These are phyloP conservation scores for Enteromius treurensis DNA, from an alignment of 2,797 vertebrate species.

Conservation along the genomic window DNA sequence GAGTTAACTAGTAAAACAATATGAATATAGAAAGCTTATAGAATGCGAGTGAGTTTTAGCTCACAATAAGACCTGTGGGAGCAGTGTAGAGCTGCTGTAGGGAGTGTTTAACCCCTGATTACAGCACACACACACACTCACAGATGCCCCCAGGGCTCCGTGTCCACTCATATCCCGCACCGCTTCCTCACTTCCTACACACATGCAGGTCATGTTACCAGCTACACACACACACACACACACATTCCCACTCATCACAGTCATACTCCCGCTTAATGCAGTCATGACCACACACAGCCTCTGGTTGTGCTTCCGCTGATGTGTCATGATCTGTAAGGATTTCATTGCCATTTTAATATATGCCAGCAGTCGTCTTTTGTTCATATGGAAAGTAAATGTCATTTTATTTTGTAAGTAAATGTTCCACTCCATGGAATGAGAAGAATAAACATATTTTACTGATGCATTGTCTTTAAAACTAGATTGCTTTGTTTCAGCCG, in stretches of 20 bases:
- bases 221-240: conserved; percentile 15
- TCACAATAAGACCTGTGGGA: conserved; percentile 84
- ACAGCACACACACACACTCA: conserved; percentile 63
- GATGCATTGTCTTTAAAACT: neutral
- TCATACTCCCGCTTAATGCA: conserved; percentile 34
- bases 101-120: conserved; percentile 98
- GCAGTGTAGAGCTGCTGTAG: conserved; percentile 84
- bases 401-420: neutral
- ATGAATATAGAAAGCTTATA: neutral
- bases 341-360: neutral
- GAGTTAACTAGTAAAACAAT: neutral
- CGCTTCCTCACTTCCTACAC: conserved; percentile 90
- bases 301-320: conserved; percentile 24
- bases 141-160: conserved; percentile 65
- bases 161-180: conserved; percentile 94
- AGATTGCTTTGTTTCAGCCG: neutral
- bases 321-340: neutral
- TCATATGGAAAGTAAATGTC: neutral
- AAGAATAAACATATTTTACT: neutral
- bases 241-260: conserved; percentile 53
- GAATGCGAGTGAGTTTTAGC: conserved; percentile 1
- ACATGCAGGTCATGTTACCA: conserved; percentile 81
- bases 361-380: neutral
- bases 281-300: conserved; percentile 27
- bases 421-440: neutral